Base-by-base conservation (phyloP, 2,113 vertebrate genomes). In the Pimephales promelas region DNA sequence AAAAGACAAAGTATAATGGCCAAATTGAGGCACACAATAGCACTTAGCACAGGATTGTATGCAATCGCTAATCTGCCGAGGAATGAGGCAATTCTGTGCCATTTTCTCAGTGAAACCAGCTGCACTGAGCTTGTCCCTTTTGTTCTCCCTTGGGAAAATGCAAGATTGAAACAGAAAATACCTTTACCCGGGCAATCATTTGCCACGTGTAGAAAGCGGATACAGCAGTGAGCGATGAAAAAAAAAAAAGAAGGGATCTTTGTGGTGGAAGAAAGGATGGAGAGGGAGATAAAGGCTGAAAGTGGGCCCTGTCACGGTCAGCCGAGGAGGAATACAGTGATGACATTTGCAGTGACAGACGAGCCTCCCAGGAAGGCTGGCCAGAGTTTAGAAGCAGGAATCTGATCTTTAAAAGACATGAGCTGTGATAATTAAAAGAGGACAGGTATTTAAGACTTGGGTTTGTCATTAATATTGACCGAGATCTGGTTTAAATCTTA, bases 111-210 rank as follows among this genome's bases (percentile, higher is more conserved):
- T 96, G 95, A 96, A 97, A 97, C 95, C 96, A 97, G 97, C 96
- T 97, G 96, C 96, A 96, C 94, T 95, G 94, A 95, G 95, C 96
- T 95, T 93, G 95, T 94, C 93, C 93, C 95, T 95, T 97, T 95
- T 94, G 95, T 95, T 95, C 88, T 93, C 96, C 94, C 97, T 97
- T 98, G 97, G 97, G 97, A 97, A 98, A 97, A 97, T 96, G 95
- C 94, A 96, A 97, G 96, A 97, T 97, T 97, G 96, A 97, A 98
- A 98, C 96, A 96, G 97, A 99, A 97, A 98, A 99, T 98, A 97
- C 97, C 97, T 99, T 96, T 94, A 97, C 95, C 91, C 56, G 93
- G 95, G 96, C 95, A 97, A 97, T 97, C 96, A 96, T 96, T 93
- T 95, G 96, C 97, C 97, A 98, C 96, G 96, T 97, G 97, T 95